A percentile compares a stretch with the other conserved stretches of the same genome.
These are phyloP conservation scores for fruit fly (Drosophila melanogaster) DNA, from an alignment of 1,140 invertebrate genomes.

Conservation along the genomic window DNA sequence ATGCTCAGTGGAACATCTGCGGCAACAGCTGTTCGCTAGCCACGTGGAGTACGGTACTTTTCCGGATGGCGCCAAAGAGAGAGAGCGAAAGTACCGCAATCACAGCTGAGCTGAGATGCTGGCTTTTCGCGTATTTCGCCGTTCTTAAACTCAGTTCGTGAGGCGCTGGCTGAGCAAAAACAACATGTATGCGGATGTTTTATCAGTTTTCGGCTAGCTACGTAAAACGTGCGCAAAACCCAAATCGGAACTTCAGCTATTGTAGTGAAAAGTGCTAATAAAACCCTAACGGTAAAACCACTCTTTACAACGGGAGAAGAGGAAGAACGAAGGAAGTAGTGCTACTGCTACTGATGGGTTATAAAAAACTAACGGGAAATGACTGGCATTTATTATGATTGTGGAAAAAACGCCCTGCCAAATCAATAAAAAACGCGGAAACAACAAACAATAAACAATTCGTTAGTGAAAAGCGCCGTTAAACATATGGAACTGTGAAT, in stretches of 20 bases:
- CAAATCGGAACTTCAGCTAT: slow-evolving; percentile 6
- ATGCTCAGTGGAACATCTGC: slow-evolving; percentile 12
- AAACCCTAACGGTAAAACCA: not conserved
- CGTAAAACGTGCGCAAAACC: slow-evolving; percentile 48
- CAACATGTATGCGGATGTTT: slow-evolving; percentile 47
- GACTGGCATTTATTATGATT: not conserved
- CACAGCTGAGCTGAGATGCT: slow-evolving; percentile 73
- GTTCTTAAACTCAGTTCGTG: slow-evolving; percentile 59
- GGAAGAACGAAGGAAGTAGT: not conserved
- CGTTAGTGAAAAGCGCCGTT: not conserved
- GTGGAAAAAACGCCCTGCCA: too few species aligned
- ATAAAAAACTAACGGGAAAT: not conserved
- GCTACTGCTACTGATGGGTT: not conserved
- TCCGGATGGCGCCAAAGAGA: slow-evolving; percentile 61
- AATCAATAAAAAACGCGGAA: slow-evolving; percentile 7
- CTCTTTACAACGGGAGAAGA: slow-evolving; percentile 1
- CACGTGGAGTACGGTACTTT: slow-evolving; percentile 48
- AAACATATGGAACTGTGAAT: not conserved
- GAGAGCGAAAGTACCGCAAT: slow-evolving; percentile 52
- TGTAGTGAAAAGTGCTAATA: slow-evolving; percentile 8
- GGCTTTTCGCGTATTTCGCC: slow-evolving; percentile 34
- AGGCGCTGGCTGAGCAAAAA: slow-evolving; percentile 68
- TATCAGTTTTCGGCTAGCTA: slow-evolving; percentile 1
- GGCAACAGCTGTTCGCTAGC: slow-evolving; percentile 56
- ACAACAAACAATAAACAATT: not conserved